phyloP scores from a whole-genome alignment of 2,888 invertebrate genomes.

The Phaedon cochleariae region DNA sequence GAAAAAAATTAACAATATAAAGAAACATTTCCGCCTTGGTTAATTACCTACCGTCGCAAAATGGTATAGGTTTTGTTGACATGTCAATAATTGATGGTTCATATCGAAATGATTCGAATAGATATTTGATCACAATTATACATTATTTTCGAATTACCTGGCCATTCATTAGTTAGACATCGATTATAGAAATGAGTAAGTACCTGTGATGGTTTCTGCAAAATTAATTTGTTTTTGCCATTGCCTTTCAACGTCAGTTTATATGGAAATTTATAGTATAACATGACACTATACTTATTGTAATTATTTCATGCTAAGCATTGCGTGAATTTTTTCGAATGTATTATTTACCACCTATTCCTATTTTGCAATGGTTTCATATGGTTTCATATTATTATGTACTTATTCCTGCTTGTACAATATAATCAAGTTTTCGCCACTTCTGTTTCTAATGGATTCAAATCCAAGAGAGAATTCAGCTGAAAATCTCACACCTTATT shows the following conservation, averaged over 20 bases:
- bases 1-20: too few relatives aligned
- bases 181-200: background rate
- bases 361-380: too few relatives aligned
- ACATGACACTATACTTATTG: background rate
- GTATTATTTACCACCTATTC: too few relatives aligned
- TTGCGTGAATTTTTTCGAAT: too few relatives aligned
- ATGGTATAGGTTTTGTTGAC: background rate
- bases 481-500: too few relatives aligned
- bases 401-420: too few relatives aligned
- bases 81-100: background rate
- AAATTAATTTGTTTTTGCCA: background rate
- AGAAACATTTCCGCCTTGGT: background rate
- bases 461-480: too few relatives aligned
- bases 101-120: background rate
- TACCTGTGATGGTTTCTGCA: background rate
- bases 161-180: background rate
- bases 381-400: too few relatives aligned
- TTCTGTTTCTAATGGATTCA: too few relatives aligned
- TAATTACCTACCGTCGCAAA: background rate
- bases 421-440: too few relatives aligned
- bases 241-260: background rate
- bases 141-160: background rate
- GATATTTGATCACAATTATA: background rate
- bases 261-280: background rate
- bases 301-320: background rate